Evolutionary conservation across 2,113 vertebrate species (phyloP).

Genomic region (Taxidea taxus): DNA sequence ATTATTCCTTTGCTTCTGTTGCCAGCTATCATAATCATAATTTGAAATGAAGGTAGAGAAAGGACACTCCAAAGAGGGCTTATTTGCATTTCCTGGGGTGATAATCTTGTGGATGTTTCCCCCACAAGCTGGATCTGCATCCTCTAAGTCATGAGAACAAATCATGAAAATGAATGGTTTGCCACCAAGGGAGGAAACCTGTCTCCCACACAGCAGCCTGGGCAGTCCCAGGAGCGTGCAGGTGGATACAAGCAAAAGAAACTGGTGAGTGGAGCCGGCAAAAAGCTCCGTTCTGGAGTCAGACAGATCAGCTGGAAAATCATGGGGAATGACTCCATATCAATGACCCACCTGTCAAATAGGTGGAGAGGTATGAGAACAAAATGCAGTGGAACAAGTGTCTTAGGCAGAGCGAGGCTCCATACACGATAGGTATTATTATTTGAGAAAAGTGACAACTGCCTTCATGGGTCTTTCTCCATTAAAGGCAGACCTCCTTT

Average conservation of each 20-base stretch:
- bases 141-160: neutral
- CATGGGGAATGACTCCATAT: neutral
- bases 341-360: neutral
- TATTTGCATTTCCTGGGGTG: conserved; percentile 9
- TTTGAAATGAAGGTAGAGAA: conserved; percentile 34
- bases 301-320: neutral
- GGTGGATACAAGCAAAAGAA: neutral
- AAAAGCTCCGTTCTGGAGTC: neutral
- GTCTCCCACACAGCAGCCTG: neutral
- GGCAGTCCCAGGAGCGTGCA: neutral
- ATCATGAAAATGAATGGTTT: conserved; percentile 48
- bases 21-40: neutral
- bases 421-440: neutral
- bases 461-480: neutral
- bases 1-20: conserved; percentile 31
- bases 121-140: neutral
- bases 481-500: neutral
- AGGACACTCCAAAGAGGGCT: neutral
- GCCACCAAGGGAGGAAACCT: conserved; percentile 14
- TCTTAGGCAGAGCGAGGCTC: neutral
- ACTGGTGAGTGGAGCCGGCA: neutral
- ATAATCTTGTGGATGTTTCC: conserved; percentile 20
- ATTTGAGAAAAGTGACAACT: neutral
- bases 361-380: neutral
- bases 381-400: neutral